These are phyloP conservation scores for Sander lucioperca DNA, from an alignment of 2,113 vertebrate species.

Conservation along the genomic window DNA sequence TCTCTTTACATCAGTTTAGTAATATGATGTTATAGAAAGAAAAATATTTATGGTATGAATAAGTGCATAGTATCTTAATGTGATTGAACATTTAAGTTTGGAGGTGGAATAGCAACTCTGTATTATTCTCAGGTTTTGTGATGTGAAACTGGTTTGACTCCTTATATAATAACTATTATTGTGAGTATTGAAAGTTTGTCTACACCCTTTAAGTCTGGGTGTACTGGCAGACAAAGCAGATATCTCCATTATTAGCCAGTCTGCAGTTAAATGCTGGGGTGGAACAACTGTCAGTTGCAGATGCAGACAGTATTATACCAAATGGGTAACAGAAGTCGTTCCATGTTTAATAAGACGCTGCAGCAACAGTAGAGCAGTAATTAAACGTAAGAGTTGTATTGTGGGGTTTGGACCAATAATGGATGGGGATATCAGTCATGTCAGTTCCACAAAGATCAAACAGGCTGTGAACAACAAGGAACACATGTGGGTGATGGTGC, in stretches of 20 bases:
- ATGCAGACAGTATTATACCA: background rate
- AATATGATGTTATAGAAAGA: background rate
- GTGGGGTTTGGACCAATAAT: background rate
- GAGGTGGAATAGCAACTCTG: background rate
- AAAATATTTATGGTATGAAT: background rate
- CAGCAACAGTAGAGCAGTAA: background rate
- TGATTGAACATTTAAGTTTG: background rate
- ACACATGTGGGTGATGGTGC: background rate
- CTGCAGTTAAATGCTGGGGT: constrained; percentile 7
- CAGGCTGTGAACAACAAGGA: background rate
- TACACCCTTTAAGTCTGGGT: constrained; percentile 17
- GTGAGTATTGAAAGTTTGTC: constrained; percentile 5
- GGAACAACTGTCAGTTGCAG: background rate
- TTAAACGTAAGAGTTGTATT: constrained; percentile 2
- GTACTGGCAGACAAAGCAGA: background rate
- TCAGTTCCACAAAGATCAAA: background rate
- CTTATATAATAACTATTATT: constrained; percentile 43
- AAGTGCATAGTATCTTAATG: background rate
- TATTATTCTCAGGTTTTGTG: constrained; percentile 3
- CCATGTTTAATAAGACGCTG: constrained; percentile 4
- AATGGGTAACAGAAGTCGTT: background rate
- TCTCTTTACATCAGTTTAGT: constrained; percentile 24
- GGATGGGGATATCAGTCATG: background rate
- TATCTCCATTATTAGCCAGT: constrained; percentile 17
- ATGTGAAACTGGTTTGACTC: constrained; percentile 19